Evolutionary conservation across 2,888 invertebrate species (phyloP).

Genomic region (Lomographa bimaculata): DNA sequence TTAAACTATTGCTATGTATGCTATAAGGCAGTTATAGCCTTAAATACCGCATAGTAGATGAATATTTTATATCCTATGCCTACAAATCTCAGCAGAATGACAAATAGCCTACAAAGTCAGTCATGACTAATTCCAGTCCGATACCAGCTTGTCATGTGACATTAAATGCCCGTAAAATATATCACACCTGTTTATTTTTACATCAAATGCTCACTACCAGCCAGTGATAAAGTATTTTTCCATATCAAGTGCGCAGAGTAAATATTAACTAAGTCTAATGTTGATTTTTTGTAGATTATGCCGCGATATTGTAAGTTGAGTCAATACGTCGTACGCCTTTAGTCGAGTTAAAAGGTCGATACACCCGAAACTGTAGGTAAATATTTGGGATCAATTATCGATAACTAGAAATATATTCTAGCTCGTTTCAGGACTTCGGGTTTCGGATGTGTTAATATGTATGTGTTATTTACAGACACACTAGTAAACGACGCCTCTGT

Average conservation of each 20-base stretch:
- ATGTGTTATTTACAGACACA: no score
- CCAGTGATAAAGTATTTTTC: constrained; percentile 57
- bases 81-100: constrained; percentile 14
- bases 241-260: constrained; percentile 73
- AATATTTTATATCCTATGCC: no score
- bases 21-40: no score
- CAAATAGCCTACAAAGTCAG: constrained; percentile 7
- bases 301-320: constrained; percentile 48
- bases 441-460: constrained; percentile 11
- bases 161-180: constrained; percentile 42
- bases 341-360: constrained; percentile 55
- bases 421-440: constrained; percentile 4
- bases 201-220: constrained; percentile 42
- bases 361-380: constrained; percentile 56
- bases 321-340: constrained; percentile 44
- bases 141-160: constrained; percentile 33
- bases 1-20: no score
- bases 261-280: constrained; percentile 60
- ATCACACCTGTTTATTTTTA: constrained; percentile 65
- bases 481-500: no score
- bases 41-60: no score
- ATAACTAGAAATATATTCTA: constrained; percentile 25
- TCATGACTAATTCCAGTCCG: constrained; percentile 6
- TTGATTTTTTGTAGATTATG: constrained; percentile 77
- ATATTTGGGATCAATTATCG: constrained; percentile 57